Evolutionary conservation across 2,888 invertebrate species (phyloP).

Genomic region (Drosophila recens): DNA sequence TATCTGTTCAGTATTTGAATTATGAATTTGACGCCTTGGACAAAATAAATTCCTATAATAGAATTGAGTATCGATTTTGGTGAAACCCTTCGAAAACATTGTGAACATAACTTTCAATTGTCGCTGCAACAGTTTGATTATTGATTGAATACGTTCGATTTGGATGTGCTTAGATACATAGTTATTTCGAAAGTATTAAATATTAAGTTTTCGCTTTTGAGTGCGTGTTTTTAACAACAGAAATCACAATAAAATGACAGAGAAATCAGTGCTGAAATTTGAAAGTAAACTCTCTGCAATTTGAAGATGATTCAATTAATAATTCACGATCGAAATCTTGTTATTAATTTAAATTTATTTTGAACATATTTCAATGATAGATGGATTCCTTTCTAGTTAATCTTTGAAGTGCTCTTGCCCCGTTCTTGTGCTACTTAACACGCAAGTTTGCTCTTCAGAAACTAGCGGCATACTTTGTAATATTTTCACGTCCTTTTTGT

Average conservation of each 20-base stretch:
- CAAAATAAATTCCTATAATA: neutral
- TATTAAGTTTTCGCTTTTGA: slow-evolving; percentile 1
- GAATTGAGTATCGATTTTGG: slow-evolving; percentile 10
- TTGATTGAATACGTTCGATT: slow-evolving; percentile 17
- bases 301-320: neutral
- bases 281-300: neutral
- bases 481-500: slow-evolving; percentile 42
- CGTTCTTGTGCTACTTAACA: slow-evolving; percentile 73
- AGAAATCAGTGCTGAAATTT: neutral
- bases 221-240: slow-evolving; percentile 5
- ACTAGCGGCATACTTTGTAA: slow-evolving; percentile 77
- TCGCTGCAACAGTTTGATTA: neutral
- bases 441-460: slow-evolving; percentile 72
- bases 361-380: neutral
- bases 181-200: neutral
- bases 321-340: neutral
- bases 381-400: neutral
- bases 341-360: neutral
- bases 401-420: slow-evolving; percentile 60
- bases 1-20: neutral
- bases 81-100: slow-evolving; percentile 15
- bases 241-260: slow-evolving; percentile 7
- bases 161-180: slow-evolving; percentile 10
- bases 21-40: neutral
- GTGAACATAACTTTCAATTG: neutral